These are phyloP conservation scores for Lineus longissimus DNA, from an alignment of 1,140 invertebrate genomes.

Conservation along the genomic window DNA sequence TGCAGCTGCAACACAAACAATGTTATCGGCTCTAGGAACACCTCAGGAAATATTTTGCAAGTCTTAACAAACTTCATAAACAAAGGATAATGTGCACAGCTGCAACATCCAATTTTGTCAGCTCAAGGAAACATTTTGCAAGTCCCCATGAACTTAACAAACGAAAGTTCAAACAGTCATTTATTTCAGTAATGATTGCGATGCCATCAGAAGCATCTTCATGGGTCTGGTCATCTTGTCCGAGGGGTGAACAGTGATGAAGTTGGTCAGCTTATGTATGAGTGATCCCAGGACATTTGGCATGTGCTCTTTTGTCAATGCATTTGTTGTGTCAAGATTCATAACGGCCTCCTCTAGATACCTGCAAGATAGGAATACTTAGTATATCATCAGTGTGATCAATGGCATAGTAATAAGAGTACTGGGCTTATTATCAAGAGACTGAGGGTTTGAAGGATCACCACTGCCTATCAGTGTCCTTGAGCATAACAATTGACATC, in stretches of 20 bases:
- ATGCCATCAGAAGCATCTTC: conserved; percentile 76
- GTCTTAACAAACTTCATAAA: too few species aligned
- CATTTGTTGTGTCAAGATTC: conserved; percentile 72
- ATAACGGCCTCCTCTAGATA: conserved; percentile 84
- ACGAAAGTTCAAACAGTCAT: neutral
- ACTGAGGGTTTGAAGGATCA: neutral
- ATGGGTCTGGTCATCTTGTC: conserved; percentile 67
- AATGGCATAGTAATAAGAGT: neutral
- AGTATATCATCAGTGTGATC: neutral
- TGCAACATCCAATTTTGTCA: too few species aligned
- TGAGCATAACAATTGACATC: too few species aligned
- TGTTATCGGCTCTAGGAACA: too few species aligned
- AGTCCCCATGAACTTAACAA: too few species aligned
- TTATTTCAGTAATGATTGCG: conserved; percentile 55
- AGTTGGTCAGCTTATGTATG: conserved; percentile 68
- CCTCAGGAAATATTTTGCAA: too few species aligned
- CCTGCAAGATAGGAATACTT: conserved; percentile 60
- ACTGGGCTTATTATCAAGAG: too few species aligned
- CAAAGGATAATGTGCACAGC: too few species aligned
- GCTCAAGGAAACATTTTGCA: too few species aligned
- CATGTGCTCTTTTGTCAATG: conserved; percentile 77
- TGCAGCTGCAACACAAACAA: too few species aligned
- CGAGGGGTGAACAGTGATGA: conserved; percentile 66
- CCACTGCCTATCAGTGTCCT: neutral
- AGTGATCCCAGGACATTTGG: conserved; percentile 73